These are phyloP conservation scores for Drosophila infuscata DNA, from an alignment of 2,888 invertebrate genomes.

Conservation along the genomic window DNA sequence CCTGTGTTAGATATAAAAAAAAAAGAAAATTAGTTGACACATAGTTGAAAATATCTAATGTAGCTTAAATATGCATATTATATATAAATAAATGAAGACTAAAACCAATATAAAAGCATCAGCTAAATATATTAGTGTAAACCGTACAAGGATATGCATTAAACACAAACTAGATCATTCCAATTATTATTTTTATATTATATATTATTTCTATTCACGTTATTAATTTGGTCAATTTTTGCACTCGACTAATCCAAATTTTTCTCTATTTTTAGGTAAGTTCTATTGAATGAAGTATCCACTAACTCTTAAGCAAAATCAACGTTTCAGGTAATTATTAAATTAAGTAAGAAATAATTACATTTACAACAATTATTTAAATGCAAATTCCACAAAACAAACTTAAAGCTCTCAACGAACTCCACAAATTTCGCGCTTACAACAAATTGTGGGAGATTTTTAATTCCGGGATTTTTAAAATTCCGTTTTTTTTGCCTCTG, in stretches of 20 bases:
- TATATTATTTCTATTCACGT: too few species aligned
- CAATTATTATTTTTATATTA: background rate
- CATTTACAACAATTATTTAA: background rate
- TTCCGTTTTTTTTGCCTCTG: slow-evolving; percentile 41
- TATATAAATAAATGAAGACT: slow-evolving; percentile 4
- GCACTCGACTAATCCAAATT: slow-evolving; percentile 28
- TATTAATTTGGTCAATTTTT: background rate
- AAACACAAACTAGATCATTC: slow-evolving; percentile 23
- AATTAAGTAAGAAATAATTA: background rate
- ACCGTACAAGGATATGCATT: slow-evolving; percentile 51
- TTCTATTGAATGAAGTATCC: slow-evolving; percentile 19
- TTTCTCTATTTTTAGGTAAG: slow-evolving; percentile 70
- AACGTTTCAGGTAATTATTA: slow-evolving; percentile 57
- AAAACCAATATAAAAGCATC: slow-evolving; percentile 29
- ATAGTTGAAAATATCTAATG: slow-evolving; percentile 8
- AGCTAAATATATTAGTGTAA: slow-evolving; percentile 38
- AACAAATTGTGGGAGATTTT: slow-evolving; percentile 13
- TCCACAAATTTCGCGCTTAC: slow-evolving; percentile 3
- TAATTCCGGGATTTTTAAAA: slow-evolving; percentile 19
- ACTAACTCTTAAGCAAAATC: slow-evolving; percentile 2
- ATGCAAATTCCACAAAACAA: background rate
- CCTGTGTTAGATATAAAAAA: slow-evolving; percentile 30
- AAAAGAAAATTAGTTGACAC: slow-evolving; percentile 14
- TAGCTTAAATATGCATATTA: slow-evolving; percentile 19
- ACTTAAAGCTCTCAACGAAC: slow-evolving; percentile 2